Percentiles rank a stretch among this genome's conserved stretches.
Evolutionary conservation across 2,113 vertebrate species (phyloP).

Genomic region (Tamias sibiricus): DNA sequence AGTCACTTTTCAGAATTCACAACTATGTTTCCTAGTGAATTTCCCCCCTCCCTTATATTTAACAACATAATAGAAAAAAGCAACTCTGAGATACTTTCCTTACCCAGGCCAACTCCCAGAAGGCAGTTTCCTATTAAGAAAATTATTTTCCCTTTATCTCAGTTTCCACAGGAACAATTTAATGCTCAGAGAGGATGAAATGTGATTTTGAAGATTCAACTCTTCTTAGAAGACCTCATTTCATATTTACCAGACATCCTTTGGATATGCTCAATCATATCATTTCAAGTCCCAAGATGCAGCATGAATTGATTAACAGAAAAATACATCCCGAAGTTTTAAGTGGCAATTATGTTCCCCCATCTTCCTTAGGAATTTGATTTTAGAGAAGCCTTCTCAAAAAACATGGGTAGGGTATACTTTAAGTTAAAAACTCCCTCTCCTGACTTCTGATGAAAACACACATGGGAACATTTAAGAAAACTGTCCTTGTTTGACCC

Average conservation of each 20-base stretch:
- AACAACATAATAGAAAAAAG: background rate
- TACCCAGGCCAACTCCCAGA: background rate
- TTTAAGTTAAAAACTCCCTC: background rate
- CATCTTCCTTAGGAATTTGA: conserved; percentile 57
- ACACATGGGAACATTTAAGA: background rate
- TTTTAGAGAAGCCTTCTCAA: conserved; percentile 28
- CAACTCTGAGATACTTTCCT: conserved; percentile 4
- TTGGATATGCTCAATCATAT: conserved; percentile 28
- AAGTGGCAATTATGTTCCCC: conserved; percentile 57
- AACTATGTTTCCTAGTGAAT: background rate
- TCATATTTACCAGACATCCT: conserved; percentile 66
- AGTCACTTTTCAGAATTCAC: conserved; percentile 34
- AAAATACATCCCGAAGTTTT: conserved; percentile 58
- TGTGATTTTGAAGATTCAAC: conserved; percentile 53
- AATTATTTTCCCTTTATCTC: conserved; percentile 52
- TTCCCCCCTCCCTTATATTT: background rate
- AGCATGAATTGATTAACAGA: conserved; percentile 52
- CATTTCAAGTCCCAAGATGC: conserved; percentile 60
- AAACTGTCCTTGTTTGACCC: background rate
- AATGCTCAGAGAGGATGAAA: conserved; percentile 56
- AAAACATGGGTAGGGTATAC: background rate
- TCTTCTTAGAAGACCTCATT: conserved; percentile 70
- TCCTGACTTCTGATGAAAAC: conserved; percentile 18
- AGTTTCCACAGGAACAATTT: conserved; percentile 38
- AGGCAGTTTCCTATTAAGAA: conserved; percentile 54